These are phyloP conservation scores for Notolabrus celidotus DNA, from an alignment of 2,797 vertebrate genomes.

Conservation along the genomic window DNA sequence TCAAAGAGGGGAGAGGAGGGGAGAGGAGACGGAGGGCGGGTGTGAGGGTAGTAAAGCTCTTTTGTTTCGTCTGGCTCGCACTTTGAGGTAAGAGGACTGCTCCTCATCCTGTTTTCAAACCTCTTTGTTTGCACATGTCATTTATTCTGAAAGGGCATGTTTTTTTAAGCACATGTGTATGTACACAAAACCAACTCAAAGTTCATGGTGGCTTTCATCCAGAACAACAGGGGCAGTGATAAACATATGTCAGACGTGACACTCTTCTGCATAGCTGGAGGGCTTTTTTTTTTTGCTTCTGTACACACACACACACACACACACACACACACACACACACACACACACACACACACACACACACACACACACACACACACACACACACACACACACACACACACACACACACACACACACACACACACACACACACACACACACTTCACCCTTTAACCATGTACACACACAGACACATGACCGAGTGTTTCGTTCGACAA, in stretches of 20 bases:
- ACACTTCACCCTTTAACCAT: slow-evolving; percentile 14
- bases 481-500: slow-evolving; percentile 37
- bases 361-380: slow-evolving; percentile 23
- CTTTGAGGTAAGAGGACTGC: slow-evolving; percentile 4
- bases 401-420: slow-evolving; percentile 17
- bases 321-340: slow-evolving; percentile 19
- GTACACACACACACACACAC: slow-evolving; percentile 19
- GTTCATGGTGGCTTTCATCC: slow-evolving; percentile 54
- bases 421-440: slow-evolving; percentile 18
- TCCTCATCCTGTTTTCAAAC: slow-evolving; percentile 1
- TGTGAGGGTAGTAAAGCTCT: not conserved
- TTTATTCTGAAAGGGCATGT: not conserved
- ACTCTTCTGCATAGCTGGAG: slow-evolving; percentile 26
- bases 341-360: slow-evolving; percentile 8
- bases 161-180: not conserved
- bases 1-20: slow-evolving; percentile 33
- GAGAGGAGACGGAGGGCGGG: not conserved
- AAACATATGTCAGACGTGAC: slow-evolving; percentile 58
- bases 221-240: slow-evolving; percentile 54
- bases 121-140: not conserved
- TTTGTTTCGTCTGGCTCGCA: slow-evolving; percentile 24
- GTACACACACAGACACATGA: slow-evolving; percentile 19
- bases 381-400: slow-evolving; percentile 13
- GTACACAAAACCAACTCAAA: slow-evolving; percentile 7
- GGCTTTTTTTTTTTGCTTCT: slow-evolving; percentile 15